Conservation (phyloP, 2,797 vertebrate species). For the Simalia tracyae region DNA sequence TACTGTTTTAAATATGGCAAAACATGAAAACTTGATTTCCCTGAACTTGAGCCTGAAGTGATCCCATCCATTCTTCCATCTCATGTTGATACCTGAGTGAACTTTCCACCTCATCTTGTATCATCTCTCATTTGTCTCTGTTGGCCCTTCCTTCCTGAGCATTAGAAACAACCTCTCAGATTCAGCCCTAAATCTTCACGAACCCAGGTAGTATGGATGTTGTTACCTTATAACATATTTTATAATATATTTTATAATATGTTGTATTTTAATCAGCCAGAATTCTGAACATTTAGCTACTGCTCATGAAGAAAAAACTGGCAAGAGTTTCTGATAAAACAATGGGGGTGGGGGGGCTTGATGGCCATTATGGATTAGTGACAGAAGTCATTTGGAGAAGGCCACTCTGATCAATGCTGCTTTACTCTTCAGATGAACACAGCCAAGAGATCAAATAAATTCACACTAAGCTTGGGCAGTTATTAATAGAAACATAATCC, state of each 20-base stretch:
- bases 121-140: not conserved
- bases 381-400: not conserved
- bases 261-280: not conserved
- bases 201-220: rapidly evolving
- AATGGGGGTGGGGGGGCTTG: too few species aligned
- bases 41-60: not conserved
- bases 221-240: not conserved
- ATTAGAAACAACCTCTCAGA: rapidly evolving
- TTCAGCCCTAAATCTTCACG: rapidly evolving
- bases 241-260: too few species aligned
- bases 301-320: not conserved
- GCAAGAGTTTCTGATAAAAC: not conserved
- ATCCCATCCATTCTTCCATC: not conserved
- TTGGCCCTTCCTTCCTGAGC: not conserved
- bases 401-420: conserved; percentile 3
- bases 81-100: not conserved
- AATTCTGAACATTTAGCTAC: not conserved
- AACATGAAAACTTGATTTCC: not conserved
- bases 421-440: not conserved
- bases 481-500: conserved; percentile 88
- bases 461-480: conserved; percentile 63
- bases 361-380: not conserved
- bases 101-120: not conserved
- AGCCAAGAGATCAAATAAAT: conserved; percentile 32
- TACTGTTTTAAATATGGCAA: not conserved